These are phyloP conservation scores for Epinephelus malabaricus DNA, from an alignment of 2,797 vertebrate species.

Conservation along the genomic window DNA sequence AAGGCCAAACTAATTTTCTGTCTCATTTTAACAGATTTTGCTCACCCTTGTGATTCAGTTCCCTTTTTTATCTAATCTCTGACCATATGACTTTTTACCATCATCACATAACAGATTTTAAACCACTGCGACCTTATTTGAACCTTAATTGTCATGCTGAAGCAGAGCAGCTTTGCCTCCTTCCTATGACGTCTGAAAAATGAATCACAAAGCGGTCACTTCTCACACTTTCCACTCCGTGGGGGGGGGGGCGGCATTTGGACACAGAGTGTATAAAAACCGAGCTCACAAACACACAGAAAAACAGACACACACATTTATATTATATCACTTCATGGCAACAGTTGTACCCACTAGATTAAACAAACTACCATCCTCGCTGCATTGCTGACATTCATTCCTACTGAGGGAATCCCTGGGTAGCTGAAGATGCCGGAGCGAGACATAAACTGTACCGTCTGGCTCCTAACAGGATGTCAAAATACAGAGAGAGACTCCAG, in stretches of 20 bases:
- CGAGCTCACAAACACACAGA: constrained; percentile 28
- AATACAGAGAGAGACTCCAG: constrained; percentile 54
- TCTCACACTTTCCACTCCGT: constrained; percentile 68
- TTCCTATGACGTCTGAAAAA: constrained; percentile 51
- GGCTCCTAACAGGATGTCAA: constrained; percentile 68
- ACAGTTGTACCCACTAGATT: constrained; percentile 63
- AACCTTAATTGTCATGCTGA: constrained; percentile 23
- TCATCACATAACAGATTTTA: constrained; percentile 18
- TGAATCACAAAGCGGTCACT: constrained; percentile 63
- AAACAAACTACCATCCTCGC: constrained; percentile 71
- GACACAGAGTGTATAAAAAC: constrained; percentile 27
- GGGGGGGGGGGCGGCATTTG: constrained; percentile 26
- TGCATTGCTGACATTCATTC: constrained; percentile 77
- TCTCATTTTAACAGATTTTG: constrained; percentile 13
- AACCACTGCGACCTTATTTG: constrained; percentile 19
- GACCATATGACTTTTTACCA: background rate
- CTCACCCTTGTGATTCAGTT: background rate
- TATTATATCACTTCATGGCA: constrained; percentile 57
- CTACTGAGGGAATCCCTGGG: constrained; percentile 73
- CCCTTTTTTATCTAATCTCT: background rate
- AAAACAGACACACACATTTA: constrained; percentile 43
- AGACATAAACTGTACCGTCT: constrained; percentile 73
- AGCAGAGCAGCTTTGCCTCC: constrained; percentile 31
- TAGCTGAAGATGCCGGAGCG: constrained; percentile 48
- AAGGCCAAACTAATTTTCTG: constrained; percentile 17